Evolutionary conservation across 2,888 invertebrate species (phyloP).

Genomic region (Acleris laterana): DNA sequence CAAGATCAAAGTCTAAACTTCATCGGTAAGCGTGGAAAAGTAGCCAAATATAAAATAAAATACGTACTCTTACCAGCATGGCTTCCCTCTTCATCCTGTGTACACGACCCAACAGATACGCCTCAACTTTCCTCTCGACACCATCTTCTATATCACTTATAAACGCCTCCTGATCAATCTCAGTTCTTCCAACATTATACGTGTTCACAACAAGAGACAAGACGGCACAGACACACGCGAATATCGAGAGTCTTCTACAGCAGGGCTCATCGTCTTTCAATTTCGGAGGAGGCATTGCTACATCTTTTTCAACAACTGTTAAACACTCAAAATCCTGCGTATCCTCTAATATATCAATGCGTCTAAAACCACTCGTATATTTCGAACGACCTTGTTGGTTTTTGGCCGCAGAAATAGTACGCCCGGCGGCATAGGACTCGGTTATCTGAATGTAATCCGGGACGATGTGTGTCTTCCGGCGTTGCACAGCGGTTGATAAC

Average conservation of each 20-base stretch:
- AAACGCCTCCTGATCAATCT: conserved; percentile 51
- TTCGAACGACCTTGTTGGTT: not conserved
- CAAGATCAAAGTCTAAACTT: too few relatives aligned
- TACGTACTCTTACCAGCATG: conserved; percentile 65
- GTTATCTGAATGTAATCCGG: conserved; percentile 71
- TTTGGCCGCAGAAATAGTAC: conserved; percentile 22
- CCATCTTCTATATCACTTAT: conserved; percentile 56
- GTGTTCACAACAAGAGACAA: conserved; percentile 69
- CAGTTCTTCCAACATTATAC: conserved; percentile 58
- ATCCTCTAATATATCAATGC: not conserved
- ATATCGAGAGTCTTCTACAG: conserved; percentile 63
- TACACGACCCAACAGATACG: conserved; percentile 54
- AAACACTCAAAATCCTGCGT: not conserved
- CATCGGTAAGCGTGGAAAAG: not conserved
- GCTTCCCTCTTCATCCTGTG: conserved; percentile 70
- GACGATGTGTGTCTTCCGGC: conserved; percentile 74
- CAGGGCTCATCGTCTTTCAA: conserved; percentile 45
- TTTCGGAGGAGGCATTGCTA: conserved; percentile 26
- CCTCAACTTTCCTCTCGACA: conserved; percentile 63
- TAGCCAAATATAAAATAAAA: conserved; percentile 21
- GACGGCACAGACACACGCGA: conserved; percentile 68
- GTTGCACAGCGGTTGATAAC: conserved; percentile 74
- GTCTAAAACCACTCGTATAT: too few relatives aligned
- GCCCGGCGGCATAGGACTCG: conserved; percentile 41
- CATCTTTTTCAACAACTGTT: conserved; percentile 9